Conservation (phyloP, 2,797 vertebrate species). For the Pagetopsis macropterus region DNA sequence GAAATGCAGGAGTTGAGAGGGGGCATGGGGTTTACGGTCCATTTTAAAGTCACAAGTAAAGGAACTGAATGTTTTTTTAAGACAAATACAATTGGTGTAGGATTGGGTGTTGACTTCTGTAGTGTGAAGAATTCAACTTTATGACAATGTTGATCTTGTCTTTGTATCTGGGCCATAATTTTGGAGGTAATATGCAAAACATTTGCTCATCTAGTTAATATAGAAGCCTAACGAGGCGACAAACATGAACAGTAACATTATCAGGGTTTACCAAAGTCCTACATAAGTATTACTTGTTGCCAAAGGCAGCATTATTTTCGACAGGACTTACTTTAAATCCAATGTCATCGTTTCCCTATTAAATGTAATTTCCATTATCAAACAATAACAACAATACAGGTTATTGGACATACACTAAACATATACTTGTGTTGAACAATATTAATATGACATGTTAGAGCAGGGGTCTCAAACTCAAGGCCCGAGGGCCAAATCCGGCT, state of each 20-base stretch:
- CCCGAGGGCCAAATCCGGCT: too few relatives aligned
- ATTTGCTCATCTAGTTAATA: neutral
- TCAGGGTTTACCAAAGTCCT: neutral
- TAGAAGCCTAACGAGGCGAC: neutral
- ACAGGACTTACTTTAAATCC: too few relatives aligned
- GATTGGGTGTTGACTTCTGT: neutral
- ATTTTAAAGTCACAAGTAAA: constrained; percentile 30
- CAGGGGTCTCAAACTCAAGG: too few relatives aligned
- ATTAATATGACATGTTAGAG: too few relatives aligned
- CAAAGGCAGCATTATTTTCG: too few relatives aligned
- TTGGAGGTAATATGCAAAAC: neutral
- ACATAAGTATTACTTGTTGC: too few relatives aligned
- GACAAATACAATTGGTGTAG: neutral
- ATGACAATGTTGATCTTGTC: neutral
- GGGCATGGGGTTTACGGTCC: constrained; percentile 13
- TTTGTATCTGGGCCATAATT: neutral
- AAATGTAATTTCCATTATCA: too few relatives aligned
- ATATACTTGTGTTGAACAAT: too few relatives aligned
- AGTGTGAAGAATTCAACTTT: neutral
- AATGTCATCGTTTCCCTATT: too few relatives aligned
- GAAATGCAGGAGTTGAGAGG: constrained; percentile 40
- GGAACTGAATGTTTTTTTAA: constrained; percentile 2
- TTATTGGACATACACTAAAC: too few relatives aligned
- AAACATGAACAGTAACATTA: neutral
- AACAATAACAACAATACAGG: too few relatives aligned